A percentile compares a stretch with the other conserved stretches of the same genome.
phyloP scores from a whole-genome alignment of 2,113 vertebrate genomes.

The Rhadina sibilatrix region DNA sequence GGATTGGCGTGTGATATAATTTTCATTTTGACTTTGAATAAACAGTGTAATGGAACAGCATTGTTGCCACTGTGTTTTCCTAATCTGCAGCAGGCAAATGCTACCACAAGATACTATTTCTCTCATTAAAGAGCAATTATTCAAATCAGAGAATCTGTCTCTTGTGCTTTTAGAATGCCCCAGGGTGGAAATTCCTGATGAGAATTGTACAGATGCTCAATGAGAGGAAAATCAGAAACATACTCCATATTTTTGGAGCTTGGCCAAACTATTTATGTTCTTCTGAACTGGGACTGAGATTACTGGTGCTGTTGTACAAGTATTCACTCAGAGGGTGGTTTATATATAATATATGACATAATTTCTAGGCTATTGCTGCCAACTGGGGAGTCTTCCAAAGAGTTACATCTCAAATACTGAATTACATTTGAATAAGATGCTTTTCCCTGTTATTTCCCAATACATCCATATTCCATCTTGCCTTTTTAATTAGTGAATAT shows the following conservation, averaged over 20 bases:
- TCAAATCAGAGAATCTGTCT: background rate
- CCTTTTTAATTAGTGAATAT: constrained; percentile 63
- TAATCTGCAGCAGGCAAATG: background rate
- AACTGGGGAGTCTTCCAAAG: constrained; percentile 43
- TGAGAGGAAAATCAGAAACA: background rate
- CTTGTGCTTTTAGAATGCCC: background rate
- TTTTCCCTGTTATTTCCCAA: constrained; percentile 54
- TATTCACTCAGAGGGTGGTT: constrained; percentile 47
- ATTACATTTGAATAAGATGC: constrained; percentile 39
- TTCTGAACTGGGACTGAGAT: background rate
- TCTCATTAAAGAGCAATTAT: background rate
- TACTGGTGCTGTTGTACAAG: constrained; percentile 28
- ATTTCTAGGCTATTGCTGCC: constrained; percentile 49
- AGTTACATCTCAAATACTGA: constrained; percentile 35
- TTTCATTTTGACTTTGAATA: background rate
- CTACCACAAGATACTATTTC: background rate
- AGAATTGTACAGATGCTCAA: constrained; percentile 1
- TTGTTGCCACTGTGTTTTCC: background rate
- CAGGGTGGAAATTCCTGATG: constrained; percentile 12
- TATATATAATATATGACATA: constrained; percentile 31
- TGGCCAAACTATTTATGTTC: constrained; percentile 22
- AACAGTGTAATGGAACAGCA: background rate
- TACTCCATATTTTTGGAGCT: background rate
- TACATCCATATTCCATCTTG: constrained; percentile 42
- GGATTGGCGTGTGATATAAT: background rate